Evolutionary conservation across 2,797 vertebrate genomes (phyloP), one percentile per base, ranked within the genome.

Genomic region (Falco peregrinus): DNA sequence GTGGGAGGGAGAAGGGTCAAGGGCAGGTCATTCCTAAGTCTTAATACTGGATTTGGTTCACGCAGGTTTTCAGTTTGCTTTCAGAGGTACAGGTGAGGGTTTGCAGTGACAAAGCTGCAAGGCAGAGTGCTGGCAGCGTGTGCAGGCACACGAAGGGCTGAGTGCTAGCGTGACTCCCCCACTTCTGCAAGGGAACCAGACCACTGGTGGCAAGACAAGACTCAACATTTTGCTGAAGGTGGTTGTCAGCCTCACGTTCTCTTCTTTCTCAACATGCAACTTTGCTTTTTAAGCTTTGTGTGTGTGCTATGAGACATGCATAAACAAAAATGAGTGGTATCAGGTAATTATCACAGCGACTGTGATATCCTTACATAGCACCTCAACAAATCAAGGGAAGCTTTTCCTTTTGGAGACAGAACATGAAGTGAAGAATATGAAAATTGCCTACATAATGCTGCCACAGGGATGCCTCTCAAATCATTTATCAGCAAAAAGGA

Each of bases 381-480:
- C 33, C 79, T 96, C 86, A 84, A 76, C 50, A 87, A 87, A 93
- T 45, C 77, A 86, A 81, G 25, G 77, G 63, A 94, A 89, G 71
- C 35, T 84, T 82, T 85, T 90, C 84, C 80, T 94, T 94, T 68
- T 48, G 33, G 50, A 95, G 74, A 67, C 65, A 92, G 54, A 85
- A 87, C 41, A 57, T 65, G 50, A 90, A 80, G 84, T 59, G 67
- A 95, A 74, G 56, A 81, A 78, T 65, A 81, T 51, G 45, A 85
- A 90, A 96, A 91, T 41, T 76, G 59, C 68, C 92, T 92, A 26
- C 26, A 54, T 47, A 95, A 84, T 57, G 61, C 90, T 91, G 87
- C 68, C 77, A 82, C 33, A 45, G 84, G 86, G 82, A 89, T 91
- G 87, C 78, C 83, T 93, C 87, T 96, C 80, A 85, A 93, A 90